Evolutionary conservation across 2,113 vertebrate genomes (phyloP).

Genomic region (Vireo altiloquus): DNA sequence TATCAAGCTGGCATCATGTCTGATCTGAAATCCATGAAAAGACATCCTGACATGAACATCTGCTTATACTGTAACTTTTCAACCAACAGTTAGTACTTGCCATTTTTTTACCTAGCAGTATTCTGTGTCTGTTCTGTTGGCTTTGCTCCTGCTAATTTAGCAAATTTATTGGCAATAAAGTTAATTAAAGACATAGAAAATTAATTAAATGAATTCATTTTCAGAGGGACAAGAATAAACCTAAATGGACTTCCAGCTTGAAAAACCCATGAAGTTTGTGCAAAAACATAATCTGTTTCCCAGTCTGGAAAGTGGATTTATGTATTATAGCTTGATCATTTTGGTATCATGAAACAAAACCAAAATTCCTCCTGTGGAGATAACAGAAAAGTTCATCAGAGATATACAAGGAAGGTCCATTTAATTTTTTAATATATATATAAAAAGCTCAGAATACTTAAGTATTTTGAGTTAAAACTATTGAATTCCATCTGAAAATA

Average conservation of each 20-base stretch:
- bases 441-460: background rate
- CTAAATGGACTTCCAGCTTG: background rate
- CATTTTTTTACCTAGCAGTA: background rate
- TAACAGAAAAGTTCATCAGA: background rate
- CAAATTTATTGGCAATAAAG: background rate
- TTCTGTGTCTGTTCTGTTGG: background rate
- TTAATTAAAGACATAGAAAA: background rate
- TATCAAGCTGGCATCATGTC: background rate
- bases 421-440: background rate
- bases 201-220: background rate
- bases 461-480: background rate
- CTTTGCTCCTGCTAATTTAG: background rate
- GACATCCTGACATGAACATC: background rate
- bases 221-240: background rate
- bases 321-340: background rate
- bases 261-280: background rate
- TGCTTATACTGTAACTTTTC: background rate
- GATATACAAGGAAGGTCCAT: fast-evolving
- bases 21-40: background rate
- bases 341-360: background rate
- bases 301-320: background rate
- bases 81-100: background rate
- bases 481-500: too few relatives aligned
- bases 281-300: background rate
- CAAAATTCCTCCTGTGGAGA: background rate